A percentile compares a stretch with the other conserved stretches of the same genome.
These are phyloP conservation scores for Chaenogobius annularis DNA, from an alignment of 2,113 vertebrate species.

Conservation along the genomic window DNA sequence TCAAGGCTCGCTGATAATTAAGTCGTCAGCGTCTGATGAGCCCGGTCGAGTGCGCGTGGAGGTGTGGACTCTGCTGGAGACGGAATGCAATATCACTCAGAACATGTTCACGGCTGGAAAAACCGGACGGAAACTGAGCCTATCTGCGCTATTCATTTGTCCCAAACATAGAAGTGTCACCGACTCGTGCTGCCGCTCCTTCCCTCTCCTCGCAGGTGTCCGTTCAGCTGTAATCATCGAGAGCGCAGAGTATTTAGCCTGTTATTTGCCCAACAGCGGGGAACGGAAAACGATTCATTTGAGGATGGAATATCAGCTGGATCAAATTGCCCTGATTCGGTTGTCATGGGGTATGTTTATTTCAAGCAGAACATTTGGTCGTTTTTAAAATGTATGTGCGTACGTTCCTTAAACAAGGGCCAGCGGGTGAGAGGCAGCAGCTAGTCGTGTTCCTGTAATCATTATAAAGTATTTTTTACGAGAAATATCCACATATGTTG, in stretches of 20 bases:
- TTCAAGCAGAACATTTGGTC: background rate
- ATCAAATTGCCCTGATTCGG: background rate
- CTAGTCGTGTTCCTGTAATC: no score
- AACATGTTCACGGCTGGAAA: constrained; percentile 57
- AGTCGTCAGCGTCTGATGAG: constrained; percentile 13
- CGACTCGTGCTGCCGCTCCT: constrained; percentile 28
- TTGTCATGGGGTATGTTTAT: background rate
- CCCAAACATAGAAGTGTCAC: constrained; percentile 61
- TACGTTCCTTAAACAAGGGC: background rate
- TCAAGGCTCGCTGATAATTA: constrained; percentile 38
- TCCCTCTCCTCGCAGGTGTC: constrained; percentile 42
- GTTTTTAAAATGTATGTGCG: background rate
- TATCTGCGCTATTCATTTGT: constrained; percentile 59
- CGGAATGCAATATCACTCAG: constrained; percentile 19
- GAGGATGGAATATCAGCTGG: constrained; percentile 20
- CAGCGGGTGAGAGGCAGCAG: no score
- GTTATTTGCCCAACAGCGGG: constrained; percentile 61
- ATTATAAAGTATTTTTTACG: no score
- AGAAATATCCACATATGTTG: no score
- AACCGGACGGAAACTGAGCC: constrained; percentile 53
- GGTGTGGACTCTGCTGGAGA: constrained; percentile 23
- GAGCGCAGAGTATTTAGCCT: constrained; percentile 51
- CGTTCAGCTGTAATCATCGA: constrained; percentile 62
- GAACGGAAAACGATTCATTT: constrained; percentile 17
- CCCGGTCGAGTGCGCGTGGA: background rate